phyloP scores from a whole-genome alignment of 1,140 invertebrate species.

The Aphis gossypii region DNA sequence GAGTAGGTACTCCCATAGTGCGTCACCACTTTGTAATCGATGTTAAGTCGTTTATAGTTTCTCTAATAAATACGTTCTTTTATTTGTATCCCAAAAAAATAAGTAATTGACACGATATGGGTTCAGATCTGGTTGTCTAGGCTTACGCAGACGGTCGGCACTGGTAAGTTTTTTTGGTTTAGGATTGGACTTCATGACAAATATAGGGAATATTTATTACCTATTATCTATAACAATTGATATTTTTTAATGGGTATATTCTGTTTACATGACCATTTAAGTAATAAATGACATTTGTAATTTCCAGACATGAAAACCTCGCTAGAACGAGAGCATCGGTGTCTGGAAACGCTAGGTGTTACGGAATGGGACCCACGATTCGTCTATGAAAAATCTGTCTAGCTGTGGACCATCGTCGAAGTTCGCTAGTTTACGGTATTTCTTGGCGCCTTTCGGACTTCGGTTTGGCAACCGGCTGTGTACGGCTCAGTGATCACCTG shows the following conservation, averaged over 20 bases:
- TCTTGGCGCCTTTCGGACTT: background rate
- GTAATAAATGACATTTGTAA: too few species aligned
- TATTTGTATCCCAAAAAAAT: background rate
- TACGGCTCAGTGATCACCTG: background rate
- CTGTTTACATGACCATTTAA: too few species aligned
- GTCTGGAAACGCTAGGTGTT: background rate
- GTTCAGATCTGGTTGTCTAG: background rate
- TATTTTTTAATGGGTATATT: too few species aligned
- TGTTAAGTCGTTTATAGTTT: background rate
- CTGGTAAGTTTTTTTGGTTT: background rate
- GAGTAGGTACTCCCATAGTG: background rate
- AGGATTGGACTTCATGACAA: background rate
- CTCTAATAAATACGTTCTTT: background rate
- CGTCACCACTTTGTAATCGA: background rate
- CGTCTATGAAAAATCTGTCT: background rate
- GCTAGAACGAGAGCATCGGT: too few species aligned
- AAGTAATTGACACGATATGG: background rate
- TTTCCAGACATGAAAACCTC: too few species aligned
- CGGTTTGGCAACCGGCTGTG: background rate
- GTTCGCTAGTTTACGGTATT: background rate
- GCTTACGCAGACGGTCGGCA: background rate
- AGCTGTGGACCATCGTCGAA: background rate
- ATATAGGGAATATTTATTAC: too few species aligned
- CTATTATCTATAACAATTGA: too few species aligned
- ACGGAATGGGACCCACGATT: background rate